Evolutionary conservation across 1,140 invertebrate genomes (phyloP), one percentile per base, ranked within the genome.

Genomic region (Drosophila subpulchrella): DNA sequence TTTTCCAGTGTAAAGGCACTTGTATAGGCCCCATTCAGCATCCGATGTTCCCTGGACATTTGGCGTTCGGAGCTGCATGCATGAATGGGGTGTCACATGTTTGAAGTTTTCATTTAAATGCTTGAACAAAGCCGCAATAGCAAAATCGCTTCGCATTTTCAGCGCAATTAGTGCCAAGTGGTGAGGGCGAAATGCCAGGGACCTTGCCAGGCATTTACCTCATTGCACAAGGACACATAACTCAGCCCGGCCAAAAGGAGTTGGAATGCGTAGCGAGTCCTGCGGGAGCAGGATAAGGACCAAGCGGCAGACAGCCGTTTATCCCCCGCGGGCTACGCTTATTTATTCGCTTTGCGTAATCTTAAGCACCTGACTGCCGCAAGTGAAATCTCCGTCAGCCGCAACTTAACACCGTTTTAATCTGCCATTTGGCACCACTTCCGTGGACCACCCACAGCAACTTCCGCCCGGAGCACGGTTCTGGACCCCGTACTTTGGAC

Each of bases 381-480:
- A 76, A 76, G 51, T 72, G 54, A 66, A 68, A 83, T 65, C 62
- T 75, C 76, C 48, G 61, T 41, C 81, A 56, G 73, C 65, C 62
- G 62, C 83, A 88, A 73, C 84, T 88, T 83, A 86, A 86, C 83
- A 83, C 79, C 83, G 76, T 73, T 83, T 86, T 86, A 86, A 86
- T 88, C 83, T 83, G 75, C 83, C 84, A 88, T 86, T 86, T 86
- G 83, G 83, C 83, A 86, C 85, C 77, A 81, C 79, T 76, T 75
- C 79, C 79, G 63, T 59, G 53, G 68, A 63, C 75, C 81, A 55
- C 59, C 63, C 39, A 34, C 41, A 50, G n/a, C 71, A 39, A 82
- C 65, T 82, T 86, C 83, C 75, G 74, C 60, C 24, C 15, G 44
- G 39, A 53, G 58, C 41, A 62, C 15, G 61, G 20, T 27, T 66